These are phyloP conservation scores for Turritopsis dohrnii DNA, from an alignment of 30 jellyfish, hydroid and myxozoan genomes.

Conservation along the genomic window DNA sequence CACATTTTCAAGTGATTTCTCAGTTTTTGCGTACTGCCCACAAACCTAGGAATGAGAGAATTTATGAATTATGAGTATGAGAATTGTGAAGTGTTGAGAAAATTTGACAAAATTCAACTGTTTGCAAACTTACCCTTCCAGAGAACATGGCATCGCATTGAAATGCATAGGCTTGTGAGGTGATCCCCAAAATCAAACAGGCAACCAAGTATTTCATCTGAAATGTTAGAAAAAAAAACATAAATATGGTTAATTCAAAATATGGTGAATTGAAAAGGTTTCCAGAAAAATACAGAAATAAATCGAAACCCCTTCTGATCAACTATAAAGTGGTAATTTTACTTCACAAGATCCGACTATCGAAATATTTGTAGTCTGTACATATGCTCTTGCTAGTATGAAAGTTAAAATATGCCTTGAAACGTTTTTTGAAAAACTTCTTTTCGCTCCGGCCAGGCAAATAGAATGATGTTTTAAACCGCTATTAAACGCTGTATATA, in stretches of 20 bases:
- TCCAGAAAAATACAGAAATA: background rate
- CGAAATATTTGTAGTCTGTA: background rate
- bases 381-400: background rate
- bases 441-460: background rate
- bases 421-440: background rate
- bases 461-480: background rate
- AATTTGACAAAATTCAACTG: background rate
- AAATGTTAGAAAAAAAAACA: background rate
- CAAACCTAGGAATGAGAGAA: background rate
- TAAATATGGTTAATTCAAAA: background rate
- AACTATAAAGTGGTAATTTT: too few relatives aligned
- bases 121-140: slow-evolving; percentile 3
- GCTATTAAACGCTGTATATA: background rate
- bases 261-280: background rate
- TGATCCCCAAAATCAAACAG: background rate
- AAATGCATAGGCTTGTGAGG: slow-evolving; percentile 7
- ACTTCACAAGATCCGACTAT: too few relatives aligned
- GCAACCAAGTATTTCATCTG: background rate
- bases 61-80: background rate
- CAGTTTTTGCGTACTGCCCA: background rate
- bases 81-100: too few relatives aligned
- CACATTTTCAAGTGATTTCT: slow-evolving; percentile 1
- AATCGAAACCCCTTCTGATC: background rate
- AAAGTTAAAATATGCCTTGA: background rate
- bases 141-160: slow-evolving; percentile 21